Conservation (phyloP, 2,113 vertebrate species). For the Alligator sinensis region DNA sequence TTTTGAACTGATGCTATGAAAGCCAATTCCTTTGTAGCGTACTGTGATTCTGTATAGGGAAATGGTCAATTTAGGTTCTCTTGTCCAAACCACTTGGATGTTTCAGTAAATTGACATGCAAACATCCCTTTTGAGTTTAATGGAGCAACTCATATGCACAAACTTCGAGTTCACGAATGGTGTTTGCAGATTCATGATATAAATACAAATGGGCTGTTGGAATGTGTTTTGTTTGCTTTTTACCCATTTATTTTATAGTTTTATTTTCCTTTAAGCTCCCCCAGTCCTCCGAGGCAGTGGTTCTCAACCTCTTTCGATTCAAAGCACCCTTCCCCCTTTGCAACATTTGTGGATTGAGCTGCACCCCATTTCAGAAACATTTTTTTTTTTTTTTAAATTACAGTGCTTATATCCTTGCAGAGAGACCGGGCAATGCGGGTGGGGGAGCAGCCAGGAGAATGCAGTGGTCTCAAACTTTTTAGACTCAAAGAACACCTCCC, state of each 20-base stretch:
- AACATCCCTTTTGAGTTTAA: not conserved
- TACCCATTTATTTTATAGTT: not conserved
- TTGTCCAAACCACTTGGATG: no score
- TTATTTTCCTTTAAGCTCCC: slow-evolving; percentile 7
- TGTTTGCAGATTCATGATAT: fast-evolving
- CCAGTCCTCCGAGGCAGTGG: not conserved
- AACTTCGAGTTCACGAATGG: not conserved
- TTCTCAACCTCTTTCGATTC: no score
- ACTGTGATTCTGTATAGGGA: not conserved
- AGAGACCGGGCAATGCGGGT: no score
- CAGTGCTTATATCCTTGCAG: no score
- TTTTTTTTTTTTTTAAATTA: no score
- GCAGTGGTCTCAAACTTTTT: no score
- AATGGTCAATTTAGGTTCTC: not conserved
- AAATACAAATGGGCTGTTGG: not conserved
- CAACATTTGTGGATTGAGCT: no score
- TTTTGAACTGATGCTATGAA: not conserved
- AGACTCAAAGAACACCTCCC: no score
- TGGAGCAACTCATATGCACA: fast-evolving
- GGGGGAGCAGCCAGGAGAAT: no score
- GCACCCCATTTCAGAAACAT: no score
- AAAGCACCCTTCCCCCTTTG: no score
- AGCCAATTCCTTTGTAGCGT: not conserved
- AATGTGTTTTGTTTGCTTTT: not conserved
- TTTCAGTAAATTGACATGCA: fast-evolving